Evolutionary conservation across 1,140 invertebrate genomes (phyloP).

Genomic region (Lamellibrachia luymesi): DNA sequence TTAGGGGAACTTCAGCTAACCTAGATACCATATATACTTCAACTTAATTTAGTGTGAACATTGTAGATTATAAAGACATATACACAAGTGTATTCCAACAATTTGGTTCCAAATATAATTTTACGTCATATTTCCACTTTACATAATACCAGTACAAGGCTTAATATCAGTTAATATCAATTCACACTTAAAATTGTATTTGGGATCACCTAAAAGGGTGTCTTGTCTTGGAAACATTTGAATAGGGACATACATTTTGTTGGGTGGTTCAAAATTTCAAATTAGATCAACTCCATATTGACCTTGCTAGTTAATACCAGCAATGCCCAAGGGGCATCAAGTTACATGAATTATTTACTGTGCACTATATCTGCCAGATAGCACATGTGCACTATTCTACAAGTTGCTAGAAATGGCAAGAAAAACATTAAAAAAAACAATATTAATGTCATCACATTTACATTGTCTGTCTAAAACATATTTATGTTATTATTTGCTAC

Average conservation of each 20-base stretch:
- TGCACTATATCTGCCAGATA: no score
- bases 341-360: no score
- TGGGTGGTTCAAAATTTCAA: no score
- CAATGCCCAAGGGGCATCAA: no score
- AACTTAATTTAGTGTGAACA: not conserved
- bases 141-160: not conserved
- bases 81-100: not conserved
- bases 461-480: conserved; percentile 29
- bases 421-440: not conserved
- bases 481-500: conserved; percentile 26
- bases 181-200: not conserved
- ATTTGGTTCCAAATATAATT: not conserved
- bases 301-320: no score
- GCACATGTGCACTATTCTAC: no score
- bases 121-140: conserved; percentile 18
- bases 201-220: not conserved
- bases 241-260: no score
- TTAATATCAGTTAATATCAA: conserved; percentile 8
- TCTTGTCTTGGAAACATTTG: not conserved
- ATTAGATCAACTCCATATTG: no score
- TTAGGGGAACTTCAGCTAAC: not conserved
- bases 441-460: not conserved
- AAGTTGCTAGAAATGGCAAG: no score
- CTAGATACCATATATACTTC: not conserved
- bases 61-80: not conserved